phyloP scores from a whole-genome alignment of 1,140 invertebrate species.

The Theocolax elegans region DNA sequence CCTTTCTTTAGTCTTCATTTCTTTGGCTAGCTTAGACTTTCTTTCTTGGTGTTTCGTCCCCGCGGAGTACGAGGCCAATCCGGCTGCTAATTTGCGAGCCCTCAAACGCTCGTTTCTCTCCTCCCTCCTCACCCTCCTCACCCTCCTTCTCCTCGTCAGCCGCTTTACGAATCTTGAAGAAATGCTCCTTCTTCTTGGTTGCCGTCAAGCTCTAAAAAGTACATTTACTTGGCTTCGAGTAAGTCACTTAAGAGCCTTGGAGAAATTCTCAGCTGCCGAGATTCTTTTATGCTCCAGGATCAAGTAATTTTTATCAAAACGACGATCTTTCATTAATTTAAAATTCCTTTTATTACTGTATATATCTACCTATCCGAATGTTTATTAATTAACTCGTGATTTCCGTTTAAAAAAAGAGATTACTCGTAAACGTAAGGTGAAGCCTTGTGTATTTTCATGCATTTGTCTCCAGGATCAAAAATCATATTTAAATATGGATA shows the following conservation, averaged over 20 bases:
- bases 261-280: constrained; percentile 14
- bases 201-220: constrained; percentile 33
- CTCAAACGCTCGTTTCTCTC: constrained; percentile 50
- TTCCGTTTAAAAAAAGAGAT: too few species aligned
- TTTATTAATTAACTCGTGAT: too few species aligned
- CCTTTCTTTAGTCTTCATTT: not conserved
- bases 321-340: constrained; percentile 27
- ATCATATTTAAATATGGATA: too few species aligned
- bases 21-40: constrained; percentile 27
- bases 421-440: too few species aligned
- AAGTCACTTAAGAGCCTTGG: constrained; percentile 36
- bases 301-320: constrained; percentile 31
- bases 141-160: constrained; percentile 34
- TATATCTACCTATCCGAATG: too few species aligned
- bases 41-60: constrained; percentile 47
- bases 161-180: constrained; percentile 38
- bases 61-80: constrained; percentile 64
- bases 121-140: constrained; percentile 28
- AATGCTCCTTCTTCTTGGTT: not conserved
- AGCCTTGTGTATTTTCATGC: too few species aligned
- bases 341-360: too few species aligned
- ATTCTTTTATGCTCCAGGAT: constrained; percentile 33
- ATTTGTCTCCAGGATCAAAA: too few species aligned
- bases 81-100: constrained; percentile 66
- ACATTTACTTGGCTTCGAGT: constrained; percentile 39